phyloP scores from a whole-genome alignment of 2,888 invertebrate species.

The Eulithis testata region DNA sequence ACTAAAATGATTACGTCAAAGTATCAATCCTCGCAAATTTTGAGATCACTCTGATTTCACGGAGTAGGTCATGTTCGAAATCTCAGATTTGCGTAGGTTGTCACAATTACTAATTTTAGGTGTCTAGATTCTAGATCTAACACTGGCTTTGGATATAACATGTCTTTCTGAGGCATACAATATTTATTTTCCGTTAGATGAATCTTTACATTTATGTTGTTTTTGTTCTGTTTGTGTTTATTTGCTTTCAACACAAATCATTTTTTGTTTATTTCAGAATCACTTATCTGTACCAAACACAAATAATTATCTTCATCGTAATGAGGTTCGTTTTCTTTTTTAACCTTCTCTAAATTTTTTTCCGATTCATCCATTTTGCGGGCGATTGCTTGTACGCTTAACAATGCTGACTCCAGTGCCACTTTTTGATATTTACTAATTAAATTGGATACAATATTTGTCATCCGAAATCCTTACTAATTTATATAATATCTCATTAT shows the following conservation, averaged over 20 bases:
- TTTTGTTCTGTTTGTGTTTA: conserved; percentile 79
- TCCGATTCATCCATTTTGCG: conserved; percentile 61
- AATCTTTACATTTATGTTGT: conserved; percentile 65
- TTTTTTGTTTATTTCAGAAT: conserved; percentile 91
- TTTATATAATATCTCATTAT: conserved; percentile 18
- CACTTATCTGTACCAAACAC: conserved; percentile 94
- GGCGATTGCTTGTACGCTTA: conserved; percentile 69
- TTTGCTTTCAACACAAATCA: conserved; percentile 84
- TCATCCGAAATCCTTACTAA: conserved; percentile 28
- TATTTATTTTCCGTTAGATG: conserved; percentile 30
- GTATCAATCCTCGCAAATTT: conserved; percentile 22
- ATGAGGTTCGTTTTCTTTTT: conserved; percentile 88
- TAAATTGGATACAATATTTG: not conserved
- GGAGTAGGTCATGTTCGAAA: not conserved
- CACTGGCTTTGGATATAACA: conserved; percentile 46
- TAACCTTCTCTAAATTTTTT: conserved; percentile 73
- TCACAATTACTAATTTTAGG: conserved; percentile 12
- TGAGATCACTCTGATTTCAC: not conserved
- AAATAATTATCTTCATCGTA: conserved; percentile 92
- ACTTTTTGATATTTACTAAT: conserved; percentile 20
- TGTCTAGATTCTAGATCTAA: conserved; percentile 44
- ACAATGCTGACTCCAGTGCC: conserved; percentile 46
- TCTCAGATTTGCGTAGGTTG: conserved; percentile 17
- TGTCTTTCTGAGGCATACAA: conserved; percentile 22
- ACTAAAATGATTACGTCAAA: conserved; percentile 7